Conservation (phyloP, 2,888 invertebrate species). For the Philereme transversata region DNA sequence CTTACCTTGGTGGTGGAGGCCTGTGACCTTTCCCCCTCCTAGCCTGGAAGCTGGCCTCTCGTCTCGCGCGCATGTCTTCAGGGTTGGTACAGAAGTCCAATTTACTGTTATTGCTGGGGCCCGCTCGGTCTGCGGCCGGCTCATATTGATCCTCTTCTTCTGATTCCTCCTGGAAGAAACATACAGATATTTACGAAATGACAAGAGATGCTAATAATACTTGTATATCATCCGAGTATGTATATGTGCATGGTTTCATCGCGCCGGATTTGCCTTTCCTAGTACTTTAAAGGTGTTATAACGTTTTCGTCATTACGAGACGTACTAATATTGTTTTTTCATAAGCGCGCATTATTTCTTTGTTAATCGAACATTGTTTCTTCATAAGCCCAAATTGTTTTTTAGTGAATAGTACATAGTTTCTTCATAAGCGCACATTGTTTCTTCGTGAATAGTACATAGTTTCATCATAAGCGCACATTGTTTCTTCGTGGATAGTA, state of each 20-base stretch:
- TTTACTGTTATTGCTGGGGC: constrained; percentile 43
- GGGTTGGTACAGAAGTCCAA: constrained; percentile 90
- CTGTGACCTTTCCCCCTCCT: constrained; percentile 51
- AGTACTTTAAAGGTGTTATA: too few species aligned
- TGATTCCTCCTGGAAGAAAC: constrained; percentile 53
- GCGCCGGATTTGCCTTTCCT: too few species aligned
- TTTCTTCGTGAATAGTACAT: not conserved
- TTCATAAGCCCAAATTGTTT: too few species aligned
- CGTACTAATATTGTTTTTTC: too few species aligned
- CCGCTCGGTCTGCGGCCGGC: constrained; percentile 44
- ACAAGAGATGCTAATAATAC: too few species aligned
- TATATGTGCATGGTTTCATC: too few species aligned
- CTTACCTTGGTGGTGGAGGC: constrained; percentile 55
- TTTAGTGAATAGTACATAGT: too few species aligned
- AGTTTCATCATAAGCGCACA: too few species aligned
- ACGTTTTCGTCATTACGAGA: too few species aligned
- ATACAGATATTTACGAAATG: too few species aligned
- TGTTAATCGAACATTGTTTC: not conserved
- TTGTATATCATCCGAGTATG: too few species aligned
- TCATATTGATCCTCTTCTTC: constrained; percentile 57
- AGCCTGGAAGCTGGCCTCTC: constrained; percentile 83
- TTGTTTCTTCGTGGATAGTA: not conserved
- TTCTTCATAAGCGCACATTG: not conserved
- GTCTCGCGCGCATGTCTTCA: constrained; percentile 87
- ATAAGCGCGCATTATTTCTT: not conserved